Percentiles rank a stretch among this genome's conserved stretches.
These are phyloP conservation scores for Drosophila eugracilis DNA, from an alignment of 1,140 invertebrate species.

Conservation along the genomic window DNA sequence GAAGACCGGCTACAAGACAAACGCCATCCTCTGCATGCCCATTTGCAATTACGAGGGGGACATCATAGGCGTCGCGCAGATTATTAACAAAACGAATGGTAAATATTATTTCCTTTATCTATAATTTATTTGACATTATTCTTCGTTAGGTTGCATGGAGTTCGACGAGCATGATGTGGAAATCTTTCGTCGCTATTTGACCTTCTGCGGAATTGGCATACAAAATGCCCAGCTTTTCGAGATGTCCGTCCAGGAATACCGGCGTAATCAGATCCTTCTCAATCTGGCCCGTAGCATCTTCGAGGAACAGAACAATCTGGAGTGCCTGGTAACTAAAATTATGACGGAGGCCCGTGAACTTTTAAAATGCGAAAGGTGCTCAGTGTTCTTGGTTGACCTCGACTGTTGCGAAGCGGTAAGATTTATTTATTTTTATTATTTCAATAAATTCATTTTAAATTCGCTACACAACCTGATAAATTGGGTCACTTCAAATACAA, in stretches of 20 bases:
- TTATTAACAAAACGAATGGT: slow-evolving; percentile 97
- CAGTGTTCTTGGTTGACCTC: slow-evolving; percentile 94
- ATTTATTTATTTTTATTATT: too few relatives aligned
- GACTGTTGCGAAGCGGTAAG: slow-evolving; percentile 93
- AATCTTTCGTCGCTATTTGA: slow-evolving; percentile 94
- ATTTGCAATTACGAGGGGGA: slow-evolving; percentile 98
- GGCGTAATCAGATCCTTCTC: slow-evolving; percentile 96
- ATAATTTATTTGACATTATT: not conserved
- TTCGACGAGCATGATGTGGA: slow-evolving; percentile 96
- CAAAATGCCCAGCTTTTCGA: slow-evolving; percentile 99
- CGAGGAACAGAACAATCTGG: slow-evolving; percentile 96
- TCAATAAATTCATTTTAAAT: too few relatives aligned
- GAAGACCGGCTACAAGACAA: slow-evolving; percentile 96
- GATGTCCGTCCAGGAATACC: slow-evolving; percentile 96
- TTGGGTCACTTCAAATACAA: too few relatives aligned
- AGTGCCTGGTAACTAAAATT: slow-evolving; percentile 97
- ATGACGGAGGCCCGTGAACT: slow-evolving; percentile 97
- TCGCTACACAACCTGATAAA: too few relatives aligned
- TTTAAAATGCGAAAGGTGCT: slow-evolving; percentile 96
- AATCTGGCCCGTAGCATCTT: slow-evolving; percentile 95
- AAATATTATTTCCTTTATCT: slow-evolving; percentile 2
- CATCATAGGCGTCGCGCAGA: slow-evolving; percentile 98
- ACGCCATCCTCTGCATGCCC: slow-evolving; percentile 96
- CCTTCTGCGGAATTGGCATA: slow-evolving; percentile 98
- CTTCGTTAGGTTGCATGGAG: slow-evolving; percentile 88